phyloP scores from a whole-genome alignment of 2,888 invertebrate genomes.

The Epirrhoe tristata region DNA sequence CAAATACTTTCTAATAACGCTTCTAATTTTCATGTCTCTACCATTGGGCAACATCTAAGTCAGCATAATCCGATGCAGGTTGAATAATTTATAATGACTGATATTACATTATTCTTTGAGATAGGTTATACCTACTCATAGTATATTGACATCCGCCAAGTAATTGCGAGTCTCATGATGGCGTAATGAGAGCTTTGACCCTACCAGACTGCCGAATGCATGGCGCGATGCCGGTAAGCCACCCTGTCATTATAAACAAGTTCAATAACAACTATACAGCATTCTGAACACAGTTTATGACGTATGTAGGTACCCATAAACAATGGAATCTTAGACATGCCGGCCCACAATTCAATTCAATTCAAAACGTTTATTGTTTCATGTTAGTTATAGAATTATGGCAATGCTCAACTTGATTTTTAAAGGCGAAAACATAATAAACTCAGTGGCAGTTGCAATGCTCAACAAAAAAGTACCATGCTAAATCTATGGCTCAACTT shows the following conservation, averaged over 20 bases:
- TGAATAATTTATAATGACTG: constrained; percentile 14
- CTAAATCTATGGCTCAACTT: too few relatives aligned
- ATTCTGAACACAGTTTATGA: constrained; percentile 12
- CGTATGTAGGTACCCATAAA: constrained; percentile 3
- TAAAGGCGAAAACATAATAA: not conserved
- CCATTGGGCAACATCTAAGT: too few relatives aligned
- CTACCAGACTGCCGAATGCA: constrained; percentile 26
- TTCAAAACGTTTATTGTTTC: too few relatives aligned
- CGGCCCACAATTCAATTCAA: constrained; percentile 5
- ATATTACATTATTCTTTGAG: constrained; percentile 34
- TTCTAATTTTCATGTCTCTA: too few relatives aligned
- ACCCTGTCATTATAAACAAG: constrained; percentile 35
- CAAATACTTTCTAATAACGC: too few relatives aligned
- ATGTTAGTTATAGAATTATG: too few relatives aligned
- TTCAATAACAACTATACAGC: constrained; percentile 26
- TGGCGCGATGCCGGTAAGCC: constrained; percentile 31
- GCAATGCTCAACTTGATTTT: not conserved
- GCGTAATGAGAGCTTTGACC: constrained; percentile 57
- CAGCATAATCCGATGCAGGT: constrained; percentile 17
- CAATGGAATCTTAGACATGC: constrained; percentile 11
- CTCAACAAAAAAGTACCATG: too few relatives aligned
- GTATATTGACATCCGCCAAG: constrained; percentile 33
- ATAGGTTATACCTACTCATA: not conserved
- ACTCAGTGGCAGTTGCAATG: too few relatives aligned
- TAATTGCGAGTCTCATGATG: constrained; percentile 45